These are phyloP conservation scores for Dendronephthya gigantea DNA, from an alignment of 64 coral and sea anemone species.

Conservation along the genomic window DNA sequence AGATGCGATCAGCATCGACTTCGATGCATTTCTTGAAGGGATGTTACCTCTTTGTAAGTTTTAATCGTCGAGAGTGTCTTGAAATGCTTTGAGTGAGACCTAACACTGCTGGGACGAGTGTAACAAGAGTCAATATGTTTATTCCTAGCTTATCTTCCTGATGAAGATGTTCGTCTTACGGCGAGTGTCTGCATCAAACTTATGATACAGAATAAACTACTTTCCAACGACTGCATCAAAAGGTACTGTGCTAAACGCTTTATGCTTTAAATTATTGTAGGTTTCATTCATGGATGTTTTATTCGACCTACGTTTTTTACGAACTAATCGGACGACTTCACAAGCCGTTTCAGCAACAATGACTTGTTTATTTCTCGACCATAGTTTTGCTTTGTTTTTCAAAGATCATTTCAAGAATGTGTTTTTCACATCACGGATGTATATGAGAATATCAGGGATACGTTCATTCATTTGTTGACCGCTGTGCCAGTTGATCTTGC, in stretches of 20 bases:
- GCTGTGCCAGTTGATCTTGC: conserved; percentile 65
- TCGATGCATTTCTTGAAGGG: conserved; percentile 56
- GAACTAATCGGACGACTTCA: no score
- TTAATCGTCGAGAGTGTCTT: background rate
- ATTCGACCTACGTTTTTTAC: background rate
- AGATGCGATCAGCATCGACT: conserved; percentile 32
- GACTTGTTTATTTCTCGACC: background rate
- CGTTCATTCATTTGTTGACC: conserved; percentile 48
- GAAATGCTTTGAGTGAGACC: no score
- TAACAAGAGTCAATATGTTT: no score
- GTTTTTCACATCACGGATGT: conserved; percentile 68
- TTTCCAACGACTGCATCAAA: conserved; percentile 54
- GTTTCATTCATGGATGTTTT: background rate
- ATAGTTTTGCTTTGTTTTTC: background rate
- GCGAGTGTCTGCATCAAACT: conserved; percentile 69
- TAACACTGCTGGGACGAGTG: no score
- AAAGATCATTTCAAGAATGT: conserved; percentile 75
- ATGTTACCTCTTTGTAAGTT: conserved; percentile 82
- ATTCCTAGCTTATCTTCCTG: background rate
- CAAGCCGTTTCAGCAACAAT: no score
- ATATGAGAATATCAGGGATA: conserved; percentile 43
- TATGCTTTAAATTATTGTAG: background rate
- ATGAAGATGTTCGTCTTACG: conserved; percentile 37
- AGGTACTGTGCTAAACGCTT: conserved; percentile 5
- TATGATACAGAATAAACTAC: conserved; percentile 51